Conservation (phyloP, 2,113 vertebrate species). For the Heloderma charlesbogerti region DNA sequence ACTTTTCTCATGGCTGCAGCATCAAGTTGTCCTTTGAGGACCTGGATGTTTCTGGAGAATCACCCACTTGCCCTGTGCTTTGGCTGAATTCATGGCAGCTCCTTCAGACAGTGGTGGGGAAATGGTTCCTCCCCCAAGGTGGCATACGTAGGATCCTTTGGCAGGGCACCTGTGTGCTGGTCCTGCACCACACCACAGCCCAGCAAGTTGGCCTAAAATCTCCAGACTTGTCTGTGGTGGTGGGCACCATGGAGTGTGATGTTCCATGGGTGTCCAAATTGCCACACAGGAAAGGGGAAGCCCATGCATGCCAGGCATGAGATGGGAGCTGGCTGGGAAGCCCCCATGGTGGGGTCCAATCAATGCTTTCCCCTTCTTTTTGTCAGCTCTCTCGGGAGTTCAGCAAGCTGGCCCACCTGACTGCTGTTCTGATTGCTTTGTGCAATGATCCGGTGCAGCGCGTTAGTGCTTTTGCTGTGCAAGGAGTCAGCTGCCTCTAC, state of each 20-base stretch:
- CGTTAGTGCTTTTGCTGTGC: not conserved
- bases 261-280: no score
- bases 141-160: no score
- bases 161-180: no score
- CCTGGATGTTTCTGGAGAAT: no score
- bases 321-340: not conserved
- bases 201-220: not conserved
- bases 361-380: not conserved
- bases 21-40: not conserved
- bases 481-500: conserved; percentile 29
- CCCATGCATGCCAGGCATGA: no score
- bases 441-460: not conserved
- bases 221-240: not conserved
- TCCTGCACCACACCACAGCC: no score
- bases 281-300: no score
- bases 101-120: no score
- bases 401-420: conserved; percentile 9
- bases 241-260: no score
- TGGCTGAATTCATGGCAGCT: not conserved
- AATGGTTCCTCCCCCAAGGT: no score
- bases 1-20: not conserved
- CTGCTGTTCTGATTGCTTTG: not conserved
- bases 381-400: conserved; percentile 8
- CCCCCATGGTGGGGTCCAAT: not conserved
- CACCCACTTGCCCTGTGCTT: not conserved